Evolutionary conservation across 1,140 invertebrate species (phyloP), one percentile per base, ranked within the genome.

Genomic region (Palaemon carinicauda): DNA sequence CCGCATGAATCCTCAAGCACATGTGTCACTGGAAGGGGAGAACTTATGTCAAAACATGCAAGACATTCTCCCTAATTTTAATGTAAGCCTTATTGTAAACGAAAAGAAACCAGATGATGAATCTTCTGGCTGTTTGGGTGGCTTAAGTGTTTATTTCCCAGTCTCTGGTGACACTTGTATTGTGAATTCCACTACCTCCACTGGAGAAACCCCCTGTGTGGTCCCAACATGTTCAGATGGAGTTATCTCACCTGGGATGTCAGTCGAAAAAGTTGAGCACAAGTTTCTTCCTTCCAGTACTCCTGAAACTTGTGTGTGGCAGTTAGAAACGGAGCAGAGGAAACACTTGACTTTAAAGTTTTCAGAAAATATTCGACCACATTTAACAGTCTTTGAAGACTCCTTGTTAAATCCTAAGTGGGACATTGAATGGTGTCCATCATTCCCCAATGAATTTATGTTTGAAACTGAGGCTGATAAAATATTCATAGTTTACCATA

Each of bases 361-460:
- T 27, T 80, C 83, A 3, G 41, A 53, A 41, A 71, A 73, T 60
- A 74, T 86, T 24, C 60, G 65, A 65, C 83, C 83, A 4, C 77
- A 86, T 41, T 41, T 86, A 41, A 86, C 51, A 2, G 56, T 86
- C 17, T 86, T 71, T 52, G 83, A 86, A 52, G 83, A 74, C 1
- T 86, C 83, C 50, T 65, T 86, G 21, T 73, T 73, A 19, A 86
- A 86, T 51, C 83, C 83, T 19, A 79, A 80, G 31, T 86, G 83
- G 83, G 83, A 86, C 50, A 31, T 86, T 41, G 77, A 80, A 33
- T 86, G 83, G 83, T 86, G 83, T 53, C 77, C 83, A 17, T 41
- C 77, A 19, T 80, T 79, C 33, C 33, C 41, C 27, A 52, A 85
- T 41, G 69, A 86, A n/a, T 86, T 73, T 29, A 80, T 51, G 24